These are phyloP conservation scores for Morpho achilles DNA, from an alignment of 2,888 invertebrate genomes.

Conservation along the genomic window DNA sequence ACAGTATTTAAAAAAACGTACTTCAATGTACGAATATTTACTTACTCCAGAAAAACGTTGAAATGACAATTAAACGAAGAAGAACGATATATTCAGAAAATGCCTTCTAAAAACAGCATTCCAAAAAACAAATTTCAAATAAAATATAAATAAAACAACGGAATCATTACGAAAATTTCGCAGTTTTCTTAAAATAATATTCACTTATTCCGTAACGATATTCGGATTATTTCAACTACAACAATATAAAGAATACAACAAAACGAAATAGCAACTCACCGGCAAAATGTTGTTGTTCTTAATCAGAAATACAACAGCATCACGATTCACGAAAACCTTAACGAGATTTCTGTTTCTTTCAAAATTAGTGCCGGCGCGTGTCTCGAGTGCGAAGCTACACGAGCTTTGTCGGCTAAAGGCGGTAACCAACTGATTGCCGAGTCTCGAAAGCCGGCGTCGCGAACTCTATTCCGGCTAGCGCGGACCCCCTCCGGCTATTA, in stretches of 20 bases:
- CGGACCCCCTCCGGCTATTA: conserved; percentile 59
- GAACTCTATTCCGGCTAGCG: conserved; percentile 2
- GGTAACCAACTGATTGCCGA: conserved; percentile 53
- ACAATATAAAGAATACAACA: background rate
- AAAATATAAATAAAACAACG: too few species aligned
- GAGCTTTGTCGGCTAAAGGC: conserved; percentile 57
- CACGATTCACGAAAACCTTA: conserved; percentile 31
- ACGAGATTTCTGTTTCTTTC: conserved; percentile 9
- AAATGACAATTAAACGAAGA: too few species aligned
- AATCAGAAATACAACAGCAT: conserved; percentile 19
- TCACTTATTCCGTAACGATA: background rate
- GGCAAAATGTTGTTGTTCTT: conserved; percentile 11
- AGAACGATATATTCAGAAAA: too few species aligned
- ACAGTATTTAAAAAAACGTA: too few species aligned
- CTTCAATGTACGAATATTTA: too few species aligned
- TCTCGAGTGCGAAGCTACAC: conserved; percentile 36
- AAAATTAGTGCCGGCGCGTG: conserved; percentile 10
- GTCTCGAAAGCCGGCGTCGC: conserved; percentile 6
- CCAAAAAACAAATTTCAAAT: too few species aligned
- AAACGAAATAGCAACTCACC: conserved; percentile 13
- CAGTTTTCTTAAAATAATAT: too few species aligned
- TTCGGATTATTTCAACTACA: background rate
- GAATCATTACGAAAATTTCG: too few species aligned
- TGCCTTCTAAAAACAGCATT: too few species aligned
- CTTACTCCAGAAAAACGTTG: too few species aligned